Evolutionary conservation across 2,888 invertebrate species (phyloP).

Genomic region (Noctua pronuba): DNA sequence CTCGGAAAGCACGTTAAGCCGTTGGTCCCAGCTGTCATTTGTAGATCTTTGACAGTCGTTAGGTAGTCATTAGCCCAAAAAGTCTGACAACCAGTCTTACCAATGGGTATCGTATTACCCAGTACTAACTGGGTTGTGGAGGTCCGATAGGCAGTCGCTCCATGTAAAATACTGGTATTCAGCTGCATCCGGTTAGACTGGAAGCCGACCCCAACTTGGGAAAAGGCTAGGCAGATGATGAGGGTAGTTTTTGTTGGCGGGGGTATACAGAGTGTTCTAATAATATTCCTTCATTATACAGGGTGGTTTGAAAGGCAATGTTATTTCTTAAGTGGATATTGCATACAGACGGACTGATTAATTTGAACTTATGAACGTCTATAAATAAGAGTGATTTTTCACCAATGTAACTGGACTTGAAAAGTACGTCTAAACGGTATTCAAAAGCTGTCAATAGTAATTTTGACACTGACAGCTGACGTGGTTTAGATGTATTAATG

Average conservation of each 20-base stretch:
- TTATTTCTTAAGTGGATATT: background rate
- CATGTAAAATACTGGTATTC: too few species aligned
- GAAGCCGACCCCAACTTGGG: too few species aligned
- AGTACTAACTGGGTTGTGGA: too few species aligned
- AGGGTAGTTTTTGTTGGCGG: conserved; percentile 12
- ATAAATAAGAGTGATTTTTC: background rate
- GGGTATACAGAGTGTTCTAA: background rate
- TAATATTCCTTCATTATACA: background rate
- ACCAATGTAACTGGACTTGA: background rate
- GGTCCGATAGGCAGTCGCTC: too few species aligned
- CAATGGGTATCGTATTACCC: too few species aligned
- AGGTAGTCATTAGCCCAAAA: too few species aligned
- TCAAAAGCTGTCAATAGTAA: background rate
- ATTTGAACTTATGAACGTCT: background rate
- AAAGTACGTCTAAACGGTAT: background rate
- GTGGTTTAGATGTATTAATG: background rate
- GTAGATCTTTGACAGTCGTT: too few species aligned
- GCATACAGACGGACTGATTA: background rate
- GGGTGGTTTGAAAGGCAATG: background rate
- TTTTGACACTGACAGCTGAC: background rate
- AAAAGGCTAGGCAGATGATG: too few species aligned
- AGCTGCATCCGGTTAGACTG: too few species aligned
- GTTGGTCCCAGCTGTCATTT: too few species aligned
- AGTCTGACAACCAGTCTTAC: too few species aligned
- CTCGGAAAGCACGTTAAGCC: too few species aligned